phyloP scores from a whole-genome alignment of 2,797 vertebrate species.

The Calcarius lapponicus region DNA sequence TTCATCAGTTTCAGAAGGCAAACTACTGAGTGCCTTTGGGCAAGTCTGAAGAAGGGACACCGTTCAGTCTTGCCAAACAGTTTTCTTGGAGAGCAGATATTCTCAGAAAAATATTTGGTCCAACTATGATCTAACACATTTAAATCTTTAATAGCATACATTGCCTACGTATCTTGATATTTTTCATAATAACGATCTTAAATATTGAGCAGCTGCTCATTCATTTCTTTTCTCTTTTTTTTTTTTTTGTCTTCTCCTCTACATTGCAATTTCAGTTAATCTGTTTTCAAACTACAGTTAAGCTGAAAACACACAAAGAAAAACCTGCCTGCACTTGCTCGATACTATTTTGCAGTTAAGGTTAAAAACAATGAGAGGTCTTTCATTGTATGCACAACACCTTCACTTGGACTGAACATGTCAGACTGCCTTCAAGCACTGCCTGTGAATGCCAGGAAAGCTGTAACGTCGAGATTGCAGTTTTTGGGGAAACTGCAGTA shows the following conservation, averaged over 20 bases:
- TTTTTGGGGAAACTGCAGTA: neutral
- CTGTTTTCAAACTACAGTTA: slow-evolving; percentile 15
- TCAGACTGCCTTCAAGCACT: slow-evolving; percentile 33
- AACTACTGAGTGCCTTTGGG: neutral
- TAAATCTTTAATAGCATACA: neutral
- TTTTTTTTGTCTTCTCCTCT: neutral
- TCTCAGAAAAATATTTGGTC: neutral
- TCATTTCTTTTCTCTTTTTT: neutral
- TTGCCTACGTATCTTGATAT: neutral
- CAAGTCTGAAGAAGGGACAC: neutral
- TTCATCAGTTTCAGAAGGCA: neutral
- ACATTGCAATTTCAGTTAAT: neutral
- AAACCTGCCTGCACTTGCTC: slow-evolving; percentile 40
- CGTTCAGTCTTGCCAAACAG: neutral
- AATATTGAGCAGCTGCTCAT: neutral
- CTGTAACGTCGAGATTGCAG: neutral
- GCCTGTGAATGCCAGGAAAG: slow-evolving; percentile 43
- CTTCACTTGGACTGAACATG: slow-evolving; percentile 47
- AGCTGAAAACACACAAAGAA: slow-evolving; percentile 34
- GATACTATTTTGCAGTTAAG: neutral
- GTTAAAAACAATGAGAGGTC: slow-evolving; percentile 52
- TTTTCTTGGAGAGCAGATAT: neutral
- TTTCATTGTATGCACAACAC: slow-evolving; percentile 32
- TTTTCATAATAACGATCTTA: neutral
- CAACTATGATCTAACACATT: neutral